A percentile compares a stretch with the other conserved stretches of the same genome.
Evolutionary conservation across 2,888 invertebrate genomes (phyloP).

Genomic region (Heteromurus nitidus): DNA sequence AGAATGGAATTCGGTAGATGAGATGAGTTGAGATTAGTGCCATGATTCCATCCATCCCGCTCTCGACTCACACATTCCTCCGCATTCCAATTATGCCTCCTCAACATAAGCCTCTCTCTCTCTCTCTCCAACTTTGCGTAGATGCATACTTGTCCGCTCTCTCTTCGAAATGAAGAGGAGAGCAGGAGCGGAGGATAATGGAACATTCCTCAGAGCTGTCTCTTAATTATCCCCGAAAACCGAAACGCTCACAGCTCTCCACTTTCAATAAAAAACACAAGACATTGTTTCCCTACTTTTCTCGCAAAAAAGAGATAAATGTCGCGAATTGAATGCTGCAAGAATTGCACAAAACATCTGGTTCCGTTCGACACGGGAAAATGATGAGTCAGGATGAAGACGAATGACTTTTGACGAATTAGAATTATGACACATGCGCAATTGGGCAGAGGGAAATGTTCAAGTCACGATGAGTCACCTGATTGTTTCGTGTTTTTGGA

Average conservation of each 20-base stretch:
- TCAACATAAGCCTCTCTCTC: neutral
- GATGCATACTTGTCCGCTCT: neutral
- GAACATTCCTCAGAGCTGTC: neutral
- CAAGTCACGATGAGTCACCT: no score
- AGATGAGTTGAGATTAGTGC: slow-evolving; percentile 35
- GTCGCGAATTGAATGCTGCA: neutral
- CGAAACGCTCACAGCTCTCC: no score
- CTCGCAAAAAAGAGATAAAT: neutral
- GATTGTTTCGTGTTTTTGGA: no score
- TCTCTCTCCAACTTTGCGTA: neutral
- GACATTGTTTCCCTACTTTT: neutral
- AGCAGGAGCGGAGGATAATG: neutral
- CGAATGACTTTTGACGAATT: no score
- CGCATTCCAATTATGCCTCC: slow-evolving; percentile 46
- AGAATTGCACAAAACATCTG: no score
- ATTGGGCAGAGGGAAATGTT: no score
- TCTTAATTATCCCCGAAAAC: slow-evolving; percentile 16
- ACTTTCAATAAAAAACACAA: neutral
- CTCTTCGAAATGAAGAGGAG: neutral
- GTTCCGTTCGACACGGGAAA: no score
- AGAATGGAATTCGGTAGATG: slow-evolving; percentile 4
- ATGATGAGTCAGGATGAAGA: no score
- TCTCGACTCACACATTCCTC: neutral
- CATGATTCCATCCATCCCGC: slow-evolving; percentile 18
- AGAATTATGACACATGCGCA: no score